These are phyloP conservation scores for Bos javanicus DNA, from an alignment of 2,113 vertebrate genomes.

Conservation along the genomic window DNA sequence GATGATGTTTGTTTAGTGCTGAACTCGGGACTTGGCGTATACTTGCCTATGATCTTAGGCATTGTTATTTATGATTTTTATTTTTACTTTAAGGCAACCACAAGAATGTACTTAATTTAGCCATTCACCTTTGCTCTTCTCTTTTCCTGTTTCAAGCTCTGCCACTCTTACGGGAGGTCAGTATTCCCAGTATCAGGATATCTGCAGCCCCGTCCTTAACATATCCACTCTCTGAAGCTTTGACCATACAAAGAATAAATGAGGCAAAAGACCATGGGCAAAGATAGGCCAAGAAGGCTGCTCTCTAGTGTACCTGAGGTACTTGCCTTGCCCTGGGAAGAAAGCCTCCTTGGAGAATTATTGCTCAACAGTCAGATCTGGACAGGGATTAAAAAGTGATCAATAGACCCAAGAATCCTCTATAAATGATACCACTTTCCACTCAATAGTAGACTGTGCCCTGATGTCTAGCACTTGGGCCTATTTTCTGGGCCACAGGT, in stretches of 20 bases:
- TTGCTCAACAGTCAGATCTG: background rate
- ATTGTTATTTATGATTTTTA: background rate
- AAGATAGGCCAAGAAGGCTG: background rate
- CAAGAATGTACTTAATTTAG: background rate
- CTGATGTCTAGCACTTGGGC: background rate
- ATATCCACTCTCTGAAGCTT: background rate
- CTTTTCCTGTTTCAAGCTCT: background rate
- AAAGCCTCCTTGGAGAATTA: background rate
- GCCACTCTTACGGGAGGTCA: rapidly evolving
- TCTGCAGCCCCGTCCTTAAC: background rate
- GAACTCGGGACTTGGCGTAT: background rate
- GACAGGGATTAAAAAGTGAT: background rate
- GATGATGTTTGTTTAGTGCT: background rate
- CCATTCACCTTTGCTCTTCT: background rate
- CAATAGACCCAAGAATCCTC: background rate
- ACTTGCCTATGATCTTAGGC: background rate
- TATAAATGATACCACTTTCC: background rate
- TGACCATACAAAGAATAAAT: background rate
- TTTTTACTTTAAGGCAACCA: background rate
- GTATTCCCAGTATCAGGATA: background rate
- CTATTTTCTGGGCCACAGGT: background rate
- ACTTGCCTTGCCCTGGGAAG: background rate
- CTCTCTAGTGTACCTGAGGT: background rate
- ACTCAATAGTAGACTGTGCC: background rate
- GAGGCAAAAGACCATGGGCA: background rate